Evolutionary conservation across 2,888 invertebrate species (phyloP), one percentile per base, ranked within the genome.

Genomic region (Drosophila monieri): DNA sequence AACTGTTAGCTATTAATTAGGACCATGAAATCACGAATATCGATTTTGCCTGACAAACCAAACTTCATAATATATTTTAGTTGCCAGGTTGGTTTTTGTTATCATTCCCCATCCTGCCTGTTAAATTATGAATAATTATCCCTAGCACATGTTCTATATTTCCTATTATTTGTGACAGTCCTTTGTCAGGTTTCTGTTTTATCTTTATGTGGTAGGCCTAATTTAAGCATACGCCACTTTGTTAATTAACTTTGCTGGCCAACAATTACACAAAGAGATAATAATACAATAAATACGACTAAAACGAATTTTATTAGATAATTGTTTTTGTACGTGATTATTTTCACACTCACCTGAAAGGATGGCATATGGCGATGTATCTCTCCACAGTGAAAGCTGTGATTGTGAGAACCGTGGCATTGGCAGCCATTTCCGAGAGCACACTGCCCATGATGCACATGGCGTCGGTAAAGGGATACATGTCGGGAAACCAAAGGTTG

Each of bases 331-430:
- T 12, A 12, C 9, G 21, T 21, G 21, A 12, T 21, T 10, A 3
- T 12, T 12, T 0, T 52, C 25, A 27, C 18, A 87, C 90, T 89
- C 76, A 92, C 91, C 91, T 89, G 72, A 97, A 96, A 0, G 97
- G 97, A 88, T 96, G 95, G 87, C 96, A 97, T 79, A 97, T 97
- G 5, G 97, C 97, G 37, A 97, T 94, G 89, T 97, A 98, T 70
- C 97, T 93, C 90, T 98, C 97, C 12, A 97, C 95, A 0, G 96
- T 97, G 90, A 97, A 97, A 2, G 97, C 96, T 0, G 97, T 96
- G 84, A 97, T 97, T 10, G 95, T 96, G 70, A 96, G 91, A 1
- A 97, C 97, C 0, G 97, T 97, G 0, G 96, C 96, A 89, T 96
- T 96, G 18, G 95, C 95, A 0, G 96, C 95, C n/a, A 96, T 96